Conservation (phyloP, 2,797 vertebrate genomes). For the Otus scops region DNA sequence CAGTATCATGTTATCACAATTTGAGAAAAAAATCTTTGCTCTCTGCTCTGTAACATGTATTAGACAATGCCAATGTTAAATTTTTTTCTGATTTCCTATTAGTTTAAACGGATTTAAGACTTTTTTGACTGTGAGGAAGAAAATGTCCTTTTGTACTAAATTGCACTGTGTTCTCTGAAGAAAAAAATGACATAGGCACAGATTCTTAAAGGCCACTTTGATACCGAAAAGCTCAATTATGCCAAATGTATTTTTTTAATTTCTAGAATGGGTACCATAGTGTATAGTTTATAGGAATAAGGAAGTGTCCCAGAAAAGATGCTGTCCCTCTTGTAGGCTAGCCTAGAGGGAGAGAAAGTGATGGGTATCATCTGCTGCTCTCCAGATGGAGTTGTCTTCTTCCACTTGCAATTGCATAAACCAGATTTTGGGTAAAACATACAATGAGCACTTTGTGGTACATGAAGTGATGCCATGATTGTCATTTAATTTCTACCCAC, state of each 20-base stretch:
- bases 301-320: background rate
- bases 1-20: slow-evolving; percentile 41
- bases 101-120: background rate
- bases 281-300: background rate
- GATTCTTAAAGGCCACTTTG: background rate
- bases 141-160: background rate
- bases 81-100: background rate
- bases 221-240: background rate
- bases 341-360: background rate
- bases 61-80: background rate
- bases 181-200: background rate
- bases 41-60: slow-evolving; percentile 38
- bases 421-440: background rate
- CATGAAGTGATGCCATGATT: background rate
- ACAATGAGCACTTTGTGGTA: background rate
- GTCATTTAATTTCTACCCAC: background rate
- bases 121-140: background rate
- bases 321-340: background rate
- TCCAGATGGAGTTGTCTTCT: background rate
- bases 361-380: background rate
- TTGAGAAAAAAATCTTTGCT: slow-evolving; percentile 15
- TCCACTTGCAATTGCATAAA: background rate
- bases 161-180: background rate
- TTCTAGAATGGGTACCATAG: background rate
- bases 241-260: background rate